These are phyloP conservation scores for Drosophila percnosoma DNA, from an alignment of 2,888 invertebrate genomes.

Conservation along the genomic window DNA sequence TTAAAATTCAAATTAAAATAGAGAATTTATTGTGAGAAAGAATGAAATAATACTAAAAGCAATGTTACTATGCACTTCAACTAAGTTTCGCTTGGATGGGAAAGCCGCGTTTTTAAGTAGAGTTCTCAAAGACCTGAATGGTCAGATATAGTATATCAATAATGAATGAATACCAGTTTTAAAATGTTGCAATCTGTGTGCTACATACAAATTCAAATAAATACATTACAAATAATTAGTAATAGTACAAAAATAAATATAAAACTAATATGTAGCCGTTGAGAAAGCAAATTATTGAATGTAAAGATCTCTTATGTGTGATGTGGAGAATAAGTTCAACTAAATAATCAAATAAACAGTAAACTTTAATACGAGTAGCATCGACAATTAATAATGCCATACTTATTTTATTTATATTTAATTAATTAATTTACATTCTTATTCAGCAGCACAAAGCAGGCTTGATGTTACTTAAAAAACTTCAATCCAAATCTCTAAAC, in stretches of 20 bases:
- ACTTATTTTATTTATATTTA: neutral
- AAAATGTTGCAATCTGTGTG: conserved; percentile 50
- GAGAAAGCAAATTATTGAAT: conserved; percentile 37
- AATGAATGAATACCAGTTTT: conserved; percentile 30
- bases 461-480: too few relatives aligned
- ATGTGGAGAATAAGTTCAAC: conserved; percentile 31
- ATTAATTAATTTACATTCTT: neutral
- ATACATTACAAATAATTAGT: conserved; percentile 49
- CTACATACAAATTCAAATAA: conserved; percentile 36
- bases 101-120: conserved; percentile 2
- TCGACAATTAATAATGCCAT: neutral
- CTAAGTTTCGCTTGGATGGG: conserved; percentile 16
- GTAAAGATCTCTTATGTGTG: conserved; percentile 52
- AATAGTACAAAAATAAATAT: conserved; percentile 25
- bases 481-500: too few relatives aligned
- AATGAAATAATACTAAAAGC: conserved; percentile 33
- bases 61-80: conserved; percentile 68
- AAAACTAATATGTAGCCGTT: conserved; percentile 58
- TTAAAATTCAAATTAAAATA: conserved; percentile 14
- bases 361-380: neutral
- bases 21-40: conserved; percentile 21
- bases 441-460: neutral
- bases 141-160: neutral
- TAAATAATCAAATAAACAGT: conserved; percentile 17
- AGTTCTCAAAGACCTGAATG: conserved; percentile 14